Percentiles rank a stretch among this genome's conserved stretches.
phyloP scores from a whole-genome alignment of 1,140 invertebrate species.

The Sitobion miscanthi region DNA sequence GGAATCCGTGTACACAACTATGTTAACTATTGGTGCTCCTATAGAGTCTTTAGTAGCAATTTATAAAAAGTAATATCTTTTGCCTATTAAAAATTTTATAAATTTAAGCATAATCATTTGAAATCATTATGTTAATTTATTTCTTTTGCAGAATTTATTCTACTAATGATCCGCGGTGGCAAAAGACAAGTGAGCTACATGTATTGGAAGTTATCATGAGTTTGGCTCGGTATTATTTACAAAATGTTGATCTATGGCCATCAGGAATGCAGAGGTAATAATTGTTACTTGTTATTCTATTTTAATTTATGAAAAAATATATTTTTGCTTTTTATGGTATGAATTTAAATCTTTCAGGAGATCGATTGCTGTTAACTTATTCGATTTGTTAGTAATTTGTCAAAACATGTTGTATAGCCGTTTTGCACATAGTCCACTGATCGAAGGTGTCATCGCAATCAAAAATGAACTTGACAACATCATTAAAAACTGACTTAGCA shows the following conservation, averaged over 20 bases:
- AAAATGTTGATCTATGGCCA: conserved; percentile 55
- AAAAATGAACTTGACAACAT: conserved; percentile 47
- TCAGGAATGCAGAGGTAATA: conserved; percentile 52
- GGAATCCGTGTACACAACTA: conserved; percentile 72
- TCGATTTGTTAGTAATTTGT: conserved; percentile 52
- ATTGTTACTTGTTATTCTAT: not conserved
- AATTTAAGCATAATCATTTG: not conserved
- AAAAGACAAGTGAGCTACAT: conserved; percentile 49
- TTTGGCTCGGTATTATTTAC: conserved; percentile 48
- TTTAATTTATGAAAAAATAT: not conserved
- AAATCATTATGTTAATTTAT: conserved; percentile 4
- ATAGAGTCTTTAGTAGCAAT: conserved; percentile 76
- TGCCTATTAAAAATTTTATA: not conserved
- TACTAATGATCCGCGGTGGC: conserved; percentile 52
- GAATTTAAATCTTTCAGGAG: conserved; percentile 26
- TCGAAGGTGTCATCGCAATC: conserved; percentile 49
- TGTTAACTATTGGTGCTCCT: conserved; percentile 74
- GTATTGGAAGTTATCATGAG: conserved; percentile 52
- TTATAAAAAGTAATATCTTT: conserved; percentile 70
- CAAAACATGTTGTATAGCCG: conserved; percentile 49
- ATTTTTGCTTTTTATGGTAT: not conserved
- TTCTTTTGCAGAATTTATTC: conserved; percentile 57
- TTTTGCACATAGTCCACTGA: conserved; percentile 45
- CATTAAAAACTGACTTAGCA: conserved; percentile 31
- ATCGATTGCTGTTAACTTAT: conserved; percentile 50